phyloP scores from a whole-genome alignment of 1,140 invertebrate genomes.

The Bathynomus jamesi region DNA sequence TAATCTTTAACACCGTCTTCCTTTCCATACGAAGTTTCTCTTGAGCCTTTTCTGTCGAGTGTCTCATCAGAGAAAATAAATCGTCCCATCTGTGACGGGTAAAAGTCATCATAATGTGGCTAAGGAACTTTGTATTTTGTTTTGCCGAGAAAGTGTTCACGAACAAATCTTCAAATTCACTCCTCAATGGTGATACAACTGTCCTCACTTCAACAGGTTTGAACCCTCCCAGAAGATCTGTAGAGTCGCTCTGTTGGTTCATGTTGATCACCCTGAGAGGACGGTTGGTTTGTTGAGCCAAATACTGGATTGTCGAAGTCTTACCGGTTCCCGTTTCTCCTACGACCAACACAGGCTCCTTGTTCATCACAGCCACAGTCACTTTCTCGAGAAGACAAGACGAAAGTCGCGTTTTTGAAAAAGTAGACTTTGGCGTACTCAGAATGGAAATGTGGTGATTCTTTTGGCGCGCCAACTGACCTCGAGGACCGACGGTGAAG shows the following conservation, averaged over 20 bases:
- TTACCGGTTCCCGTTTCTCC: constrained; percentile 99
- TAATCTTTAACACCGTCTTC: background rate
- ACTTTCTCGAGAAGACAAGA: constrained; percentile 77
- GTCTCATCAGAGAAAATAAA: constrained; percentile 65
- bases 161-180: constrained; percentile 81
- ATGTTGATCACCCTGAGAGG: constrained; percentile 93
- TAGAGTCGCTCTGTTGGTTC: constrained; percentile 96
- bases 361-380: constrained; percentile 65
- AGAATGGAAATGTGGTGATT: constrained; percentile 43
- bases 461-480: background rate
- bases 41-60: constrained; percentile 61
- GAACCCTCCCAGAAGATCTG: constrained; percentile 92
- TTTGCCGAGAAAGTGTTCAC: constrained; percentile 64
- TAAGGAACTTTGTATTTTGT: constrained; percentile 77
- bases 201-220: constrained; percentile 90
- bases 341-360: constrained; percentile 88
- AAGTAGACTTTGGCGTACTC: too few species aligned
- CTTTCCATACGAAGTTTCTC: constrained; percentile 40
- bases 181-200: constrained; percentile 67
- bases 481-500: background rate
- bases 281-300: constrained; percentile 73
- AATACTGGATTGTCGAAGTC: constrained; percentile 89
- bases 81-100: constrained; percentile 38
- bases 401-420: constrained; percentile 71
- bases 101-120: constrained; percentile 56